Percentiles rank a stretch among this genome's conserved stretches.
These are phyloP conservation scores for Clarias fuscus DNA, from an alignment of 2,797 vertebrate genomes.

Conservation along the genomic window DNA sequence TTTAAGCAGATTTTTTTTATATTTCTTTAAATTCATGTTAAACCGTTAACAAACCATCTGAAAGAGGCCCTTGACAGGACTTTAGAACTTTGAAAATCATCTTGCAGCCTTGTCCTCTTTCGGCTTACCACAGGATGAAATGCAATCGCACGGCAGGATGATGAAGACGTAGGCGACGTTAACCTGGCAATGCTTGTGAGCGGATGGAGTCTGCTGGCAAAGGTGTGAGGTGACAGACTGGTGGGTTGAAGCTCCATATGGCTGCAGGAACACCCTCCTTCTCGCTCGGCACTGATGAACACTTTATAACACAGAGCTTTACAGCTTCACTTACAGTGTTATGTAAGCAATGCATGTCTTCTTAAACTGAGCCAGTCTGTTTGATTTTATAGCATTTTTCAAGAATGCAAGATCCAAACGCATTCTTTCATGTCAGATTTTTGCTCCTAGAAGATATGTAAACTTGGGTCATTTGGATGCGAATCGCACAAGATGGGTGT, in stretches of 20 bases:
- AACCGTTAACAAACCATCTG: neutral
- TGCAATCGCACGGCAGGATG: slow-evolving; percentile 34
- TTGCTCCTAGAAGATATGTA: neutral
- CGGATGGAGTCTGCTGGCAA: slow-evolving; percentile 47
- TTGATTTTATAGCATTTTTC: neutral
- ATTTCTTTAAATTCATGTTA: neutral
- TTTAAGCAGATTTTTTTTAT: neutral
- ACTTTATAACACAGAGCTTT: neutral
- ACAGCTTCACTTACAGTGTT: neutral
- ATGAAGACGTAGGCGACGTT: slow-evolving; percentile 51
- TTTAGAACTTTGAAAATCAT: neutral
- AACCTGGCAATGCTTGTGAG: slow-evolving; percentile 37
- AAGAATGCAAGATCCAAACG: neutral
- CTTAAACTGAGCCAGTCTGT: neutral
- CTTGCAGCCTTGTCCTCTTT: slow-evolving; percentile 3
- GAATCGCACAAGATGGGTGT: neutral
- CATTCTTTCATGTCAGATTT: neutral
- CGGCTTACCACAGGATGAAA: neutral
- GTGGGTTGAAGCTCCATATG: slow-evolving; percentile 46
- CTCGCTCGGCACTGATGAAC: slow-evolving; percentile 7
- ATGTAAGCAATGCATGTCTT: neutral
- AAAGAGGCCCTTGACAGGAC: neutral
- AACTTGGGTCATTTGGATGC: neutral
- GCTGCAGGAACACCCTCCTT: slow-evolving; percentile 35
- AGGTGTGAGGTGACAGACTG: slow-evolving; percentile 54